Evolutionary conservation across 1,140 invertebrate species (phyloP), one percentile per base, ranked within the genome.

Genomic region (Magallana angulata): DNA sequence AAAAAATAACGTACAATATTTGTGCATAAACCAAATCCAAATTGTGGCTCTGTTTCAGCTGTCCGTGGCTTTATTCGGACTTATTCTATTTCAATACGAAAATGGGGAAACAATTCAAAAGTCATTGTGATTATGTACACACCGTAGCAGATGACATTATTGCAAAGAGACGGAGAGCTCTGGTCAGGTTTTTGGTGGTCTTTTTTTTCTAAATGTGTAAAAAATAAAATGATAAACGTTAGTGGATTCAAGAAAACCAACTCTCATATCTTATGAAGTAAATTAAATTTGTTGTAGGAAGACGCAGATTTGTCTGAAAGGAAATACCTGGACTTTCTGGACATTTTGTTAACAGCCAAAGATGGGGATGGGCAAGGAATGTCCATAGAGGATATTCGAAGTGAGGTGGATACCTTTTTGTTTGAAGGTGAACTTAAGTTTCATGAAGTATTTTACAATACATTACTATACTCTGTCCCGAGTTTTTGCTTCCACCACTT

Each of bases 321-420:
- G 8, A 59, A 71, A 48, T 87, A 89, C 57, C 36, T 89, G 60
- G 91, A 91, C 36, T 91, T 91, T 60, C 24, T 91, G 14, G 91
- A 91, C 80, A 89, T 91, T 16, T 76, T 91, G 16, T 60, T 91
- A 30, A 87, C 86, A 16, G 89, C 90, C 1, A 81, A 57, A 57
- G 91, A 92, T 64, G 90, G 89, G 24, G 76, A 91, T 71, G 92
- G 91, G 12, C 24, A 82, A 1, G 89, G 89, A 1, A 81, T 93
- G 48, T 88, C 91, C 48, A 86, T 90, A 9, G 14, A 80, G 11
- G 93, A 94, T 68, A 93, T 94, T 16, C 87, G 91, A 60, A 92
- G 93, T 81, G 94, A 94, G 84, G 93, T 94, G 1, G 93, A 94
- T 89, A 94, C 92, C 3, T 94, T 94, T 82, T 90, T 94, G 90